Percentiles rank a stretch among this genome's conserved stretches.
Evolutionary conservation across 2,113 vertebrate species (phyloP).

Genomic region (Theropithecus gelada): DNA sequence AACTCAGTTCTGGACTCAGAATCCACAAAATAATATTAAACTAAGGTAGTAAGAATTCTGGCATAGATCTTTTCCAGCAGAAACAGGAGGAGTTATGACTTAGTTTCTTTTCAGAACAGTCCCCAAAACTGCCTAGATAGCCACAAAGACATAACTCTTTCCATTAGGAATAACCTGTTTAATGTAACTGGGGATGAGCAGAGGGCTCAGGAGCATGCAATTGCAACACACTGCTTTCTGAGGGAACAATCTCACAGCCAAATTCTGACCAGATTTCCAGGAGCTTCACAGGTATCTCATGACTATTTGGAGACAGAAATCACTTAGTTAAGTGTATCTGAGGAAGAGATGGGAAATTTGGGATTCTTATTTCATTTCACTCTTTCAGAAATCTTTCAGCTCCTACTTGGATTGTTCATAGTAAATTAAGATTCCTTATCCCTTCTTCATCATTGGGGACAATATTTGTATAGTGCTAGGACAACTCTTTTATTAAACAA

Average conservation of each 20-base stretch:
- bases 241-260: not conserved
- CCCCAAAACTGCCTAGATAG: not conserved
- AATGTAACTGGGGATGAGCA: not conserved
- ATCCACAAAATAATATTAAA: conserved; percentile 45
- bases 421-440: not conserved
- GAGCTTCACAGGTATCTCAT: not conserved
- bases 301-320: not conserved
- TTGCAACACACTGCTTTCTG: not conserved
- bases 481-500: not conserved
- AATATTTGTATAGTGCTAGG: not conserved
- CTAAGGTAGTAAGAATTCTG: conserved; percentile 30
- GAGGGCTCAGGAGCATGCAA: not conserved
- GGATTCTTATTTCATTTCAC: not conserved
- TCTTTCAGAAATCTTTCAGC: not conserved
- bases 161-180: not conserved
- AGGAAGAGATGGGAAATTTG: not conserved
- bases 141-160: conserved; percentile 32
- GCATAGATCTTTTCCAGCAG: conserved; percentile 26
- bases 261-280: not conserved
- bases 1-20: conserved; percentile 46
- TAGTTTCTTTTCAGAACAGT: conserved; percentile 38
- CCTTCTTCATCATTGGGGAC: not conserved
- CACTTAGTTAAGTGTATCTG: not conserved
- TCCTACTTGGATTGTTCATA: not conserved
- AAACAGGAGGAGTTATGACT: conserved; percentile 24